Conservation (phyloP, 1,140 invertebrate species). For the Telenomus remus region DNA sequence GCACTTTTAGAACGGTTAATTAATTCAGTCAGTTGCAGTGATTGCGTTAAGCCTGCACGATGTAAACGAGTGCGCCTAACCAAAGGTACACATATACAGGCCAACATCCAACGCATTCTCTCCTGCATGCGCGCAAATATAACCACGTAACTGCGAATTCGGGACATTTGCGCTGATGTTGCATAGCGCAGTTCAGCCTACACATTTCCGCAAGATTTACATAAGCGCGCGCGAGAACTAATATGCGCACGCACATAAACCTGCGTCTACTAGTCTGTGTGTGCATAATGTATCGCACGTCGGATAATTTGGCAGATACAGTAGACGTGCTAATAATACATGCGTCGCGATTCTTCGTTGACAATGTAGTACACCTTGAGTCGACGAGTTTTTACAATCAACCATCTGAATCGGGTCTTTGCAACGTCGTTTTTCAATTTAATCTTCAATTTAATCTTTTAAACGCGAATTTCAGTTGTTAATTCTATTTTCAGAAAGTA, state of each 20-base stretch:
- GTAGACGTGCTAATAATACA: slow-evolving; percentile 42
- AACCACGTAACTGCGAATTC: slow-evolving; percentile 36
- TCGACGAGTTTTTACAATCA: slow-evolving; percentile 3
- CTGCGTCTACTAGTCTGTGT: background rate
- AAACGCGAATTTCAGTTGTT: too few relatives aligned
- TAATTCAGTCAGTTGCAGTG: slow-evolving; percentile 51
- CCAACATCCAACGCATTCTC: slow-evolving; percentile 17
- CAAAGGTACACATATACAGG: background rate
- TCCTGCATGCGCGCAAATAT: slow-evolving; percentile 14
- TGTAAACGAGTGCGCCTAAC: slow-evolving; percentile 23
- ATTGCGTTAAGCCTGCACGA: slow-evolving; percentile 39
- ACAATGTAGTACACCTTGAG: slow-evolving; percentile 32
- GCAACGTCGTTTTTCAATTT: too few relatives aligned
- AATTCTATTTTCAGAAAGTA: too few relatives aligned
- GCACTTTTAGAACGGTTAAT: slow-evolving; percentile 50
- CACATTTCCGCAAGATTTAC: slow-evolving; percentile 40
- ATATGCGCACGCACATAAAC: slow-evolving; percentile 38
- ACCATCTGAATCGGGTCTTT: too few relatives aligned
- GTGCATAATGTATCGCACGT: slow-evolving; percentile 26
- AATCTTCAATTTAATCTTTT: too few relatives aligned
- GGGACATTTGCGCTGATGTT: slow-evolving; percentile 49
- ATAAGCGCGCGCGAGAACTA: slow-evolving; percentile 27
- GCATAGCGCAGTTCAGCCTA: slow-evolving; percentile 38
- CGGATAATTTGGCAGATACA: slow-evolving; percentile 45
- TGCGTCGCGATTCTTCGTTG: slow-evolving; percentile 40